Percentiles rank a stretch among this genome's conserved stretches.
These are phyloP conservation scores for Amitus sp. DNA, from an alignment of 2,888 invertebrate genomes.

Conservation along the genomic window DNA sequence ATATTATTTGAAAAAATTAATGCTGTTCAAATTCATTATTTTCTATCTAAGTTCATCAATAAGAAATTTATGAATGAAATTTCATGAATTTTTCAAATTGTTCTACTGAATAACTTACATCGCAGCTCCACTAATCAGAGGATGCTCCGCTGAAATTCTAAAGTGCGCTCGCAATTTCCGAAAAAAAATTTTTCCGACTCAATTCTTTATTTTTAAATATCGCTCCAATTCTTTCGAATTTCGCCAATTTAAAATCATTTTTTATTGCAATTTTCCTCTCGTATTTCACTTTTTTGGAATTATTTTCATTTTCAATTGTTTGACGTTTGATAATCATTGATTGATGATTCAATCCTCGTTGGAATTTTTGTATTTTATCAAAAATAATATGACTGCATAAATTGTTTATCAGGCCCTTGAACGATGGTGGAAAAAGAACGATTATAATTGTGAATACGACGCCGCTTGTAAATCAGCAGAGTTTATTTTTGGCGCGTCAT, in stretches of 20 bases:
- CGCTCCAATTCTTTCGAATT: not conserved
- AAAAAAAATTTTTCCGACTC: not conserved
- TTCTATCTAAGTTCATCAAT: too few species aligned
- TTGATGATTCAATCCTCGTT: not conserved
- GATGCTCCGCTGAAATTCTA: slow-evolving; percentile 68
- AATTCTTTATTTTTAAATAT: not conserved
- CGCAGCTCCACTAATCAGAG: slow-evolving; percentile 80
- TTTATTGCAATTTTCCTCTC: too few species aligned
- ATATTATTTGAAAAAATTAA: too few species aligned
- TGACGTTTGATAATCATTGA: too few species aligned
- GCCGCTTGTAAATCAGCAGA: slow-evolving; percentile 83
- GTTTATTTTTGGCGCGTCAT: slow-evolving; percentile 70
- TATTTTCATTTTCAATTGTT: too few species aligned
- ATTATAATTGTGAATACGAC: slow-evolving; percentile 86
- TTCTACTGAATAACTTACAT: slow-evolving; percentile 96
- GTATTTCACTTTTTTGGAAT: too few species aligned
- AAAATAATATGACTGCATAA: too few species aligned
- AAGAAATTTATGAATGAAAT: too few species aligned
- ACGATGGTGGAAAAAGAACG: slow-evolving; percentile 77
- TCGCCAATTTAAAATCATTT: too few species aligned
- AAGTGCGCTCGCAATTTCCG: slow-evolving; percentile 53
- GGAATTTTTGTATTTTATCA: too few species aligned
- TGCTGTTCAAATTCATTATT: too few species aligned
- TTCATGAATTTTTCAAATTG: too few species aligned
- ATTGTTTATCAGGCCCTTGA: slow-evolving; percentile 62